Base-by-base conservation (phyloP, 2,113 vertebrate species). In the Chaetodon trifascialis region DNA sequence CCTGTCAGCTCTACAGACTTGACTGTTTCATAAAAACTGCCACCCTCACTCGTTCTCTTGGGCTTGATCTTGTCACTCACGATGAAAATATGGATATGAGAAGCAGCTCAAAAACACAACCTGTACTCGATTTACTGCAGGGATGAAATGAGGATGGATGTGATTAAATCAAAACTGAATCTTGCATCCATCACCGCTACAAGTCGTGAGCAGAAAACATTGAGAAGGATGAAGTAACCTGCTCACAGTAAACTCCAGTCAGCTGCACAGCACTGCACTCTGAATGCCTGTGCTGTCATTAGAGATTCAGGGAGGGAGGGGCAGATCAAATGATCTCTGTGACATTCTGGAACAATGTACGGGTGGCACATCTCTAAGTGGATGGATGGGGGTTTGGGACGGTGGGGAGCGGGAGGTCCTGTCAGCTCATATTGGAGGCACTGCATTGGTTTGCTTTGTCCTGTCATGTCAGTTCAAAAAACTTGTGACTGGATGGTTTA, bases 391-490 rank as follows among this genome's bases (percentile, higher is more conserved):
- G 65, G 44, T 73, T 34, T 69, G 79, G 51, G 59, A 54, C 6
- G 11, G 72, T 21, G 46, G 12, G 59, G 71, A 84, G 67, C 30
- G 23, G 87, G 89, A 44, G 90, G 70, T 85, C 73, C 73, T 77
- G 83, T 89, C 89, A 88, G 70, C 82, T 74, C 73, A 49, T 62
- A 59, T 73, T 1, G 46, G 44, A 85, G 17, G 49, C 14, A 3
- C 7, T 76, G 73, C 65, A 74, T 73, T 67, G 78, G 71, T 84
- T 91, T 84, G 73, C 76, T 88, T 87, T 79, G 73, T 85, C 85
- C 80, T 76, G 82, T 92, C 88, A 87, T 59, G 74, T 71, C 3
- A 66, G 72, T 82, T 88, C 51, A 86, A 88, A 91, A 88, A 84
- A 79, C 38, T 40, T 69, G 51, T 69, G 67, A 80, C 63, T 86